These are phyloP conservation scores for Notiomystis cincta DNA, from an alignment of 2,113 vertebrate genomes.

Conservation along the genomic window DNA sequence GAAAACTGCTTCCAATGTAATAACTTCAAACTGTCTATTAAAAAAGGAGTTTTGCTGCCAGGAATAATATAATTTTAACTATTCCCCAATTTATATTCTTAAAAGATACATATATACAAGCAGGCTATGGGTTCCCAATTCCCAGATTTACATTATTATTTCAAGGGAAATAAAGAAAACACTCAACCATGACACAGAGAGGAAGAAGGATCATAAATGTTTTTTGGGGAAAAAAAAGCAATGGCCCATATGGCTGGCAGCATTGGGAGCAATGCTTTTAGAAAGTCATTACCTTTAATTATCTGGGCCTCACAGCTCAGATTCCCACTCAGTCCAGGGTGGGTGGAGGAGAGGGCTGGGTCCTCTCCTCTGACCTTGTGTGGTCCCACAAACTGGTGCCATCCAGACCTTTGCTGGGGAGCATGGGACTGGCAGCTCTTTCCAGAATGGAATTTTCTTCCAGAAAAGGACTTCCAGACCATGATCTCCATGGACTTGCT, in stretches of 20 bases:
- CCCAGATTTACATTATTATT: not conserved
- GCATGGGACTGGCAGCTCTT: rapidly evolving
- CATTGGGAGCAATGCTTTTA: not conserved
- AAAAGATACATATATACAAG: not conserved
- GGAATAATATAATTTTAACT: constrained; percentile 17
- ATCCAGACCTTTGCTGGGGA: not conserved
- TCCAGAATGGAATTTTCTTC: not conserved
- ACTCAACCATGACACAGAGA: not conserved
- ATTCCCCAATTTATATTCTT: not conserved
- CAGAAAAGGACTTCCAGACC: not conserved
- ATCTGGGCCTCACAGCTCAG: not conserved
- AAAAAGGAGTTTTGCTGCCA: not conserved
- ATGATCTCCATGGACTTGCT: not conserved
- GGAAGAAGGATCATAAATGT: not conserved
- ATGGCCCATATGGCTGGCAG: not conserved
- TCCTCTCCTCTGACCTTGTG: not conserved
- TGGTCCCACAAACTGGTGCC: not conserved
- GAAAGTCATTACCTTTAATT: not conserved
- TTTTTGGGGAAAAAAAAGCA: not conserved
- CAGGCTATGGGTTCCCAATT: not conserved
- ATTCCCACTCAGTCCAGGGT: rapidly evolving
- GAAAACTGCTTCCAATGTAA: not conserved
- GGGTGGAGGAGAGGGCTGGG: not conserved
- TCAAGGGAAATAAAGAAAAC: constrained; percentile 26
- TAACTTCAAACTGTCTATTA: not conserved